phyloP scores from a whole-genome alignment of 2,888 invertebrate species.

The Andrena praecox region DNA sequence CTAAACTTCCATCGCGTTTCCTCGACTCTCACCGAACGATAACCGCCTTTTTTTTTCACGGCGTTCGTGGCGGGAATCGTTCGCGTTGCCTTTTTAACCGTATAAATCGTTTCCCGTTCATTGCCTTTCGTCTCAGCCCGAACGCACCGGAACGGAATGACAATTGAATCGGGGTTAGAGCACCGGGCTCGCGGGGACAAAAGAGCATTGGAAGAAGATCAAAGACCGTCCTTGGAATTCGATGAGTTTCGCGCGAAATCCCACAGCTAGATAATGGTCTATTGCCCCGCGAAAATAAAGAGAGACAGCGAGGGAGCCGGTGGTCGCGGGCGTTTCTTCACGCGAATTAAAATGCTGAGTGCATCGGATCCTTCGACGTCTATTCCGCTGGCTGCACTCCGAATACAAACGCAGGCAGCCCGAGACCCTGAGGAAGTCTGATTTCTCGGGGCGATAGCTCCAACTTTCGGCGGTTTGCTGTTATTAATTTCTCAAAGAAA shows the following conservation, averaged over 20 bases:
- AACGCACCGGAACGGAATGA: slow-evolving; percentile 18
- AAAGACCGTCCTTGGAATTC: slow-evolving; percentile 57
- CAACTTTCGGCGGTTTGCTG: neutral
- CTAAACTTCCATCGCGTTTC: neutral
- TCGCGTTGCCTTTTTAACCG: neutral
- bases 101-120: slow-evolving; percentile 15
- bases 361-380: slow-evolving; percentile 71
- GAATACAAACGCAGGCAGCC: slow-evolving; percentile 69
- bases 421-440: slow-evolving; percentile 17
- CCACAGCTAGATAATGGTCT: slow-evolving; percentile 32
- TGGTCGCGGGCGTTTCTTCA: slow-evolving; percentile 26
- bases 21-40: neutral
- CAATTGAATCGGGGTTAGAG: slow-evolving; percentile 5
- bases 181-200: neutral
- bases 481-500: neutral
- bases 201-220: slow-evolving; percentile 31
- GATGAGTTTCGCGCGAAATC: slow-evolving; percentile 28
- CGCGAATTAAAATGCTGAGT: slow-evolving; percentile 76
- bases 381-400: slow-evolving; percentile 68
- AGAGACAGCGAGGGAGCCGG: neutral
- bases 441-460: neutral
- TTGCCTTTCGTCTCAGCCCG: slow-evolving; percentile 13
- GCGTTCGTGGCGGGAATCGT: neutral
- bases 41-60: neutral
- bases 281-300: slow-evolving; percentile 26